Evolutionary conservation across 1,140 invertebrate genomes (phyloP), one percentile per base, ranked within the genome.

Genomic region (Ceratina australensis): DNA sequence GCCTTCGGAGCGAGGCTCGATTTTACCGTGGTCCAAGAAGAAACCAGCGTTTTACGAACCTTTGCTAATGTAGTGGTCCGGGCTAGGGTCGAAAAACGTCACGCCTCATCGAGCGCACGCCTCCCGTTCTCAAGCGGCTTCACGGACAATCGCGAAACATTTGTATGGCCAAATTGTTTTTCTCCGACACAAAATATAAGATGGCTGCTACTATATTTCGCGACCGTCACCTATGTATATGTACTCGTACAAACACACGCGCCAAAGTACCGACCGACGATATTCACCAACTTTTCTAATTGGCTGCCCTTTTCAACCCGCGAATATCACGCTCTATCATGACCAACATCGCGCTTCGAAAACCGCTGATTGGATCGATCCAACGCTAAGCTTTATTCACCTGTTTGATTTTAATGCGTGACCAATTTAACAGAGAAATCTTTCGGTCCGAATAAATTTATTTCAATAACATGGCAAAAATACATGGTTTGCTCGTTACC

Each of bases 141-240:
- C 90, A 92, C 91, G 90, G 88, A 65, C 84, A 85, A 86, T 84
- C 87, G 79, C 89, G 87, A 88, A 86, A 90, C 91, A 91, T 91
- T 91, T 91, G 87, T 89, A 91, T 87, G 86, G 90, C 86, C 90
- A 87, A 89, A 90, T 88, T 92, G 91, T 92, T 92, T 92, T 92
- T 92, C 91, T 92, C 89, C 82, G 90, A 92, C 91, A 90, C 91
- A 92, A 92, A 92, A 92, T 92, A 92, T 92, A 92, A 92, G 92
- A 92, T 92, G 92, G 92, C 91, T 91, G 90, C 90, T 90, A 86
- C 88, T 90, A 91, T 91, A 91, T 91, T 88, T 87, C 88, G 78
- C 89, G 85, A 85, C 86, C 74, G 81, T 73, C 84, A 87, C 82
- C 82, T 87, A 87, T 54, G 33, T 42, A 54, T 83, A 88, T 81